Conservation (phyloP, 2,888 invertebrate species). For the Iphiclides podalirius region DNA sequence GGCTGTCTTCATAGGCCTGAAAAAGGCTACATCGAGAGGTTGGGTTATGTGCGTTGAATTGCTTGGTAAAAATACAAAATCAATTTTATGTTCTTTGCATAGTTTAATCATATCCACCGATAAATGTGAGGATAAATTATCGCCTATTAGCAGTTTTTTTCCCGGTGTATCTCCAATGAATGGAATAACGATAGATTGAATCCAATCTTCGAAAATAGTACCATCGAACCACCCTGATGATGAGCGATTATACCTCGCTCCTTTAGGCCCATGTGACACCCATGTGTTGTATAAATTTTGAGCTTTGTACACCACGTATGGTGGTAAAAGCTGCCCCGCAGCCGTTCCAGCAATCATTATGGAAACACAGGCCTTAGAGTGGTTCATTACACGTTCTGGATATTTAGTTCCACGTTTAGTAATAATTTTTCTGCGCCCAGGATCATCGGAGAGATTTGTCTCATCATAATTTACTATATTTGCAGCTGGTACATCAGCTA, state of each 20-base stretch:
- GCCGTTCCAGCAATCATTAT: neutral
- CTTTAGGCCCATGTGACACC: neutral
- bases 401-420: neutral
- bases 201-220: neutral
- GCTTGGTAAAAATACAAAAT: neutral
- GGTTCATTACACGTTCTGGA: neutral
- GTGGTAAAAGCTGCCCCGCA: neutral
- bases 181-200: neutral
- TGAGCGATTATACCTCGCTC: neutral
- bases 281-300: neutral
- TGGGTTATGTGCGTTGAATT: neutral
- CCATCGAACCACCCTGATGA: slow-evolving; percentile 1
- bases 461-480: neutral
- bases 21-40: neutral
- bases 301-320: neutral
- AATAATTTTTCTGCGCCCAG: neutral
- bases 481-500: neutral
- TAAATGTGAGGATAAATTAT: neutral
- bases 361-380: neutral
- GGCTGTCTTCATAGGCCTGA: slow-evolving; percentile 23
- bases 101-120: neutral
- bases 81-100: neutral
- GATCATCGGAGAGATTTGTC: neutral
- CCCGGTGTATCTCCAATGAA: neutral
- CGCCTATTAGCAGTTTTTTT: neutral